Conservation (phyloP, 2,113 vertebrate species). For the Microcebus jonahi region DNA sequence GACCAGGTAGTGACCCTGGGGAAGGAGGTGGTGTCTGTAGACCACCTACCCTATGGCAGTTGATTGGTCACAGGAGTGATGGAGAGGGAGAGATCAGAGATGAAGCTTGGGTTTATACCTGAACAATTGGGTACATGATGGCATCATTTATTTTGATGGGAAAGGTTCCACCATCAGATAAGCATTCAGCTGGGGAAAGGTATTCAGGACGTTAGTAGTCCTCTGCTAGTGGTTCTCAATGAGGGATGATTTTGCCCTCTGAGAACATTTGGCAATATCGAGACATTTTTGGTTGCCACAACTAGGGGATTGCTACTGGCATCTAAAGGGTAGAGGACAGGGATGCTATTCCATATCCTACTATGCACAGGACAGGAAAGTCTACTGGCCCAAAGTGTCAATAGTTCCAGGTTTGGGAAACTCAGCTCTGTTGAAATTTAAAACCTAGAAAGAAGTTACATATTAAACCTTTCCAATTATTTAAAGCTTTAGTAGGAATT, state of each 20-base stretch:
- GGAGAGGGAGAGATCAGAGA: background rate
- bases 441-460: background rate
- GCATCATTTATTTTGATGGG: background rate
- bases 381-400: background rate
- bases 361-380: background rate
- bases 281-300: background rate
- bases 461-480: background rate
- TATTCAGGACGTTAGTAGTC: background rate
- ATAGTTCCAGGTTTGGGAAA: background rate
- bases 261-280: background rate
- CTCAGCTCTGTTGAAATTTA: background rate
- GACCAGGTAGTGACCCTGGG: background rate
- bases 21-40: background rate
- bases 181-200: background rate
- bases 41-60: background rate
- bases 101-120: background rate
- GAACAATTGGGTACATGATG: rapidly evolving
- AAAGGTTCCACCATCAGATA: background rate
- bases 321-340: background rate
- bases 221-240: background rate
- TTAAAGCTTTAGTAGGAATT: background rate
- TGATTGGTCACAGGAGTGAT: background rate
- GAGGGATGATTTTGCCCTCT: rapidly evolving
- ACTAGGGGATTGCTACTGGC: background rate
- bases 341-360: background rate